Conservation (phyloP, 2,888 invertebrate species). For the Brenthis ino region DNA sequence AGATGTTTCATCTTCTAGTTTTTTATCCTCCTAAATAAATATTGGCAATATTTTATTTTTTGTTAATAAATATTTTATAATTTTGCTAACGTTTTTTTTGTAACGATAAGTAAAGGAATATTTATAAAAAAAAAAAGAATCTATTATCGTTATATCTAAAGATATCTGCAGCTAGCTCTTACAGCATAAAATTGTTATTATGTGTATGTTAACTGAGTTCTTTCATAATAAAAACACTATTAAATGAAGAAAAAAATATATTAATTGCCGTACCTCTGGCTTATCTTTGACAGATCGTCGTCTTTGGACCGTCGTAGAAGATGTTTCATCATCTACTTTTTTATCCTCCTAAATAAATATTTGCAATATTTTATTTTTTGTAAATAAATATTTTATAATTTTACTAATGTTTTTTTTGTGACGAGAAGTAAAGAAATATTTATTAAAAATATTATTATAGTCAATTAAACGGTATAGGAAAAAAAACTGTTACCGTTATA, state of each 20-base stretch:
- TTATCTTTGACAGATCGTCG: conserved; percentile 74
- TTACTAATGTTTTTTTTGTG: too few species aligned
- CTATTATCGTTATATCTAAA: too few species aligned
- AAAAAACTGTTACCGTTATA: too few species aligned
- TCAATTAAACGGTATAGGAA: too few species aligned
- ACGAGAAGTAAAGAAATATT: too few species aligned
- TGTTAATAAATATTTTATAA: not conserved
- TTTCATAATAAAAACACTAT: not conserved
- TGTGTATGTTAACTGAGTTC: not conserved
- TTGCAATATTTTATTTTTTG: conserved; percentile 1
- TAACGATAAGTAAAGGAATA: too few species aligned
- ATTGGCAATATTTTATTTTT: conserved; percentile 10
- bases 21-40: conserved; percentile 47
- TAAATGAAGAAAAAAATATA: not conserved
- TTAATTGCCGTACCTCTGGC: conserved; percentile 28
- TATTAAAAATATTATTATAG: too few species aligned
- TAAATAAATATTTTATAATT: not conserved
- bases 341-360: conserved; percentile 46
- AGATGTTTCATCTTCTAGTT: conserved; percentile 47
- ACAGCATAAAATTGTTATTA: not conserved
- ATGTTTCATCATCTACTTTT: conserved; percentile 45
- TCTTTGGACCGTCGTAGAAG: conserved; percentile 66
- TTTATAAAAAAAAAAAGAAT: too few species aligned
- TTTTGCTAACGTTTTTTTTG: too few species aligned
- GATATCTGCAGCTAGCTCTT: too few species aligned